A percentile compares a stretch with the other conserved stretches of the same genome.
phyloP scores from a whole-genome alignment of 2,113 vertebrate species.

The Maccullochella peelii region DNA sequence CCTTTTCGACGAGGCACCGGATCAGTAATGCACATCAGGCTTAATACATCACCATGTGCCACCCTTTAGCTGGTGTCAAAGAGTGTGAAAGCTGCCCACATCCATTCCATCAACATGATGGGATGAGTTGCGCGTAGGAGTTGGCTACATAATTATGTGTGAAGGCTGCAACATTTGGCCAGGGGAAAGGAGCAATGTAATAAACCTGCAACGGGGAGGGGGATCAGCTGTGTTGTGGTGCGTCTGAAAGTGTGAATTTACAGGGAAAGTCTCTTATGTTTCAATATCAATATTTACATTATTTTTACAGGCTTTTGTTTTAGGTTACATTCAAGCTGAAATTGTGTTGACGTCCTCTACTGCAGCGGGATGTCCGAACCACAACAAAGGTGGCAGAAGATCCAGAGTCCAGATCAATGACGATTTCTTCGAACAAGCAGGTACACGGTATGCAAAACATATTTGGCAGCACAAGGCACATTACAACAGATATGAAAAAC shows the following conservation, averaged over 20 bases:
- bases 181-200: background rate
- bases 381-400: too few species aligned
- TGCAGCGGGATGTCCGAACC: too few species aligned
- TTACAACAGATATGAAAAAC: too few species aligned
- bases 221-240: background rate
- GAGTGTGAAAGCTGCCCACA: conserved; percentile 13
- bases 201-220: background rate
- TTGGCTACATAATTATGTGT: conserved; percentile 12
- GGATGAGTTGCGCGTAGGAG: background rate
- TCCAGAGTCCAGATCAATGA: too few species aligned
- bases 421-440: too few species aligned
- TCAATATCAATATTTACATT: rapidly evolving
- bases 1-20: background rate
- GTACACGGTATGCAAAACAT: too few species aligned
- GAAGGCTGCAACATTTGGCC: conserved; percentile 24
- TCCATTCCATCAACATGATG: background rate
- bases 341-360: too few species aligned
- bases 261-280: background rate
- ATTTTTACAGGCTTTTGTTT: background rate
- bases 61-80: background rate
- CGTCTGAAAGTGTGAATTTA: background rate
- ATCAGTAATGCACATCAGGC: conserved; percentile 2
- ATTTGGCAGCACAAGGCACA: too few species aligned
- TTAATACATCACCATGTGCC: background rate
- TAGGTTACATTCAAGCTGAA: too few species aligned